A percentile compares a stretch with the other conserved stretches of the same genome.
These are phyloP conservation scores for Temnopleurus reevesii DNA, from an alignment of 53 echinoderm and acorn worm species.

Conservation along the genomic window DNA sequence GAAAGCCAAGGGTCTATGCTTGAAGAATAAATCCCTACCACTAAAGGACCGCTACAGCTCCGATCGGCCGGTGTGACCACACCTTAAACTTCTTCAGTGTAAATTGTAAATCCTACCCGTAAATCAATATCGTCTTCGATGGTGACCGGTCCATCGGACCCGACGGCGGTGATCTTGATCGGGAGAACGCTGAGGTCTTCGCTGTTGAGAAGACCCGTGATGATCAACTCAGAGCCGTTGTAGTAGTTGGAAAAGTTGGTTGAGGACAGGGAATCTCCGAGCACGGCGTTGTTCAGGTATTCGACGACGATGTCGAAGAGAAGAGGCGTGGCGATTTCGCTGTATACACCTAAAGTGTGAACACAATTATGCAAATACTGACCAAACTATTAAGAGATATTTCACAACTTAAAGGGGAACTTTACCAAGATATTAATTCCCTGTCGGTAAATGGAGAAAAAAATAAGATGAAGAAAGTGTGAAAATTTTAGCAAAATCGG, in stretches of 20 bases:
- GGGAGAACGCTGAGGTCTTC: constrained; percentile 57
- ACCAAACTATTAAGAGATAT: no score
- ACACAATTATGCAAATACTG: no score
- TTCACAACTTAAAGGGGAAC: no score
- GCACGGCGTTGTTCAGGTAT: constrained; percentile 79
- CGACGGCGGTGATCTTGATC: constrained; percentile 72
- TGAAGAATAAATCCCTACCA: no score
- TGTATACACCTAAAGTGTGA: constrained; percentile 85
- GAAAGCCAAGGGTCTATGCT: no score
- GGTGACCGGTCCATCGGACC: constrained; percentile 63
- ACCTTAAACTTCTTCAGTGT: no score
- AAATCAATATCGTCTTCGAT: constrained; percentile 73
- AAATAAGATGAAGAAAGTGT: no score
- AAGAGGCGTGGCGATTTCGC: constrained; percentile 93
- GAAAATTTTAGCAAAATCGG: no score
- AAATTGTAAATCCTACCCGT: constrained; percentile 60
- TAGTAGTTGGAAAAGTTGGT: constrained; percentile 85
- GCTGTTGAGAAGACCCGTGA: constrained; percentile 74
- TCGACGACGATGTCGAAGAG: constrained; percentile 78
- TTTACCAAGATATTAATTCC: no score
- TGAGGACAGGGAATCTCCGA: constrained; percentile 64
- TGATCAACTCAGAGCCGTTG: constrained; percentile 90
- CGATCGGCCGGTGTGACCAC: no score
- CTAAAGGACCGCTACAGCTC: no score
- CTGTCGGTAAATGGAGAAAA: no score